A percentile compares a stretch with the other conserved stretches of the same genome.
Conservation (phyloP, 2,888 invertebrate genomes). For the Synanthedon vespiformis region DNA sequence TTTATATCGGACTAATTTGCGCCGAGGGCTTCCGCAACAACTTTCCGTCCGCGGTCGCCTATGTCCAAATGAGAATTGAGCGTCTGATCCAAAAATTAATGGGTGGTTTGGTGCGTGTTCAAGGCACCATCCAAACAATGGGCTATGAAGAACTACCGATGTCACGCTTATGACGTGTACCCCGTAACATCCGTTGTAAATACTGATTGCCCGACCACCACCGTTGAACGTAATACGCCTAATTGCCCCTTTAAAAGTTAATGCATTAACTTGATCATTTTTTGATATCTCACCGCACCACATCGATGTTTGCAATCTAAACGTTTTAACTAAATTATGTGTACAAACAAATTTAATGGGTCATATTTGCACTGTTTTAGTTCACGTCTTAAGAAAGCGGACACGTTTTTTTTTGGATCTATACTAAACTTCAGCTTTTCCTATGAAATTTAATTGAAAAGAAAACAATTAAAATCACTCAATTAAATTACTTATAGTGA, state of each 20-base stretch:
- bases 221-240: slow-evolving; percentile 46
- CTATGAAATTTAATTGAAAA: too few species aligned
- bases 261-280: slow-evolving; percentile 59
- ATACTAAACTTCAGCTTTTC: too few species aligned
- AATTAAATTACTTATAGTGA: too few species aligned
- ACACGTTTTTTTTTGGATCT: too few species aligned
- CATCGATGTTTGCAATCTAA: slow-evolving; percentile 32
- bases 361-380: too few species aligned
- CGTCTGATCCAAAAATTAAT: slow-evolving; percentile 39
- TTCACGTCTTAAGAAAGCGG: too few species aligned
- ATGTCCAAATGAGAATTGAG: slow-evolving; percentile 41
- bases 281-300: slow-evolving; percentile 29
- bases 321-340: slow-evolving; percentile 32
- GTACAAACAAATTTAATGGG: neutral
- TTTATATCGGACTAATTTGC: neutral
- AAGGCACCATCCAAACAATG: slow-evolving; percentile 54
- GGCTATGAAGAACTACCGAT: slow-evolving; percentile 51
- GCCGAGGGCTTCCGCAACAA: neutral
- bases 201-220: slow-evolving; percentile 52
- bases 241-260: slow-evolving; percentile 61
- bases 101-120: slow-evolving; percentile 44
- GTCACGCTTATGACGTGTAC: slow-evolving; percentile 48
- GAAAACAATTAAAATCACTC: too few species aligned
- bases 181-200: slow-evolving; percentile 46
- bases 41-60: slow-evolving; percentile 19